Base-by-base conservation (phyloP, 2,113 vertebrate genomes). In the Acanthochromis polyacanthus region DNA sequence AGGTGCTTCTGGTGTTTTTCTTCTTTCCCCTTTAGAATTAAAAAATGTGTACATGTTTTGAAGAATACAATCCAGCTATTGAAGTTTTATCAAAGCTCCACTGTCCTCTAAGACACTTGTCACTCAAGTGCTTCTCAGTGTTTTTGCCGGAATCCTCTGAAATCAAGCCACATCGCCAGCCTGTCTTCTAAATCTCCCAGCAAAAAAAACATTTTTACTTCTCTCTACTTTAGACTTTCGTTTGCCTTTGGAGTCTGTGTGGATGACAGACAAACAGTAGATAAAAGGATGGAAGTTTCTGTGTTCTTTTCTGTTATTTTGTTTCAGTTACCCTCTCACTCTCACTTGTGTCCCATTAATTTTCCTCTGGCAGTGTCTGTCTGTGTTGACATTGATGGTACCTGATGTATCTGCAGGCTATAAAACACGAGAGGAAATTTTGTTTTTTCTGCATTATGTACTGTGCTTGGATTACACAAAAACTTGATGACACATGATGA, bases 311-410 rank as follows among this genome's bases (percentile, higher is more conserved):
- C 40, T 64, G 63, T 88, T 59, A 74, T 78, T 70, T 61, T 63
- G 40, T 78, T 73, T 84, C 58, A 46, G 43, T 80, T 61, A 56
- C 56, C 51, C 45, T 68, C 43, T 68, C 46, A 22, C 62, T 75
- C 75, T 63, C 20, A 63, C 19, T 77, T 63, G 19, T 69, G 51
- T 56, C 46, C 36, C 43, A 56, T 88, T 80, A 10, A 55, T 75
- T 82, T 78, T 70, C 73, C 62, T 81, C 59, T 28, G 71, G 46
- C 56, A 1, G 59, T 32, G 57, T 53, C 58, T 78, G 71, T 78
- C 75, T 77, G 55, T n/a, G 23, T 38, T 73, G 70, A 83, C 69
- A 67, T 38, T 78, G 77, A 87, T 71, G 58, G 38, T 19, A 78
- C 65, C 38, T 56, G 66, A 80, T 66, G 77, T 80, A 43, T 81